These are phyloP conservation scores for Periparus ater DNA, from an alignment of 2,797 vertebrate genomes.

Conservation along the genomic window DNA sequence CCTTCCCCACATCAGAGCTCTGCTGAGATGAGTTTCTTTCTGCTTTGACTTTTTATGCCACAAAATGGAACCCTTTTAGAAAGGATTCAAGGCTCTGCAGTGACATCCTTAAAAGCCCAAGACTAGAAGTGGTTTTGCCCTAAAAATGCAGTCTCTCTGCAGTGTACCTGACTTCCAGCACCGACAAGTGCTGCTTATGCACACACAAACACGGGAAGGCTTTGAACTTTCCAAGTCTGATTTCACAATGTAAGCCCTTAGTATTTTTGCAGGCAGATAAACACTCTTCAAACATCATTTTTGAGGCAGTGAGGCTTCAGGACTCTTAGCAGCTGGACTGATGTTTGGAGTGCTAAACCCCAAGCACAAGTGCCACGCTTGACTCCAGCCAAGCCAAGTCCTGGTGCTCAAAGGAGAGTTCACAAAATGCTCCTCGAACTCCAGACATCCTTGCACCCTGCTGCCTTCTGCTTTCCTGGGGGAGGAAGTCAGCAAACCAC, in stretches of 20 bases:
- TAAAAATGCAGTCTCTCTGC: neutral
- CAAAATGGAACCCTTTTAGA: neutral
- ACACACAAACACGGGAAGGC: neutral
- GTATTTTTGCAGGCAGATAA: neutral
- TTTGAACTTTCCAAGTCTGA: neutral
- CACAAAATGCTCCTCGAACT: neutral
- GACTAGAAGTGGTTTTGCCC: neutral
- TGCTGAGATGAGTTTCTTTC: neutral
- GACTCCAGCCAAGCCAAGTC: neutral
- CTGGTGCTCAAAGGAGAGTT: neutral
- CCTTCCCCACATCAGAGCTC: neutral
- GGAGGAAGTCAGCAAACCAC: neutral
- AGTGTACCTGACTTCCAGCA: neutral
- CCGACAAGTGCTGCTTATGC: neutral
- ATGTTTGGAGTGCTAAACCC: neutral
- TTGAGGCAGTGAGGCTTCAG: neutral
- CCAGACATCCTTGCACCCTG: neutral
- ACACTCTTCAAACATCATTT: neutral
- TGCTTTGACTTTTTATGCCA: neutral
- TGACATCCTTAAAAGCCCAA: neutral
- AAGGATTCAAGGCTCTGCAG: neutral
- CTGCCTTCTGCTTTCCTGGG: constrained; percentile 18
- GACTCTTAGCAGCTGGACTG: neutral
- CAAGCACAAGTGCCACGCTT: neutral
- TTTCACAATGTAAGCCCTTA: neutral